Conservation (phyloP, 2,113 vertebrate genomes). For the Gorsachius goisagi region DNA sequence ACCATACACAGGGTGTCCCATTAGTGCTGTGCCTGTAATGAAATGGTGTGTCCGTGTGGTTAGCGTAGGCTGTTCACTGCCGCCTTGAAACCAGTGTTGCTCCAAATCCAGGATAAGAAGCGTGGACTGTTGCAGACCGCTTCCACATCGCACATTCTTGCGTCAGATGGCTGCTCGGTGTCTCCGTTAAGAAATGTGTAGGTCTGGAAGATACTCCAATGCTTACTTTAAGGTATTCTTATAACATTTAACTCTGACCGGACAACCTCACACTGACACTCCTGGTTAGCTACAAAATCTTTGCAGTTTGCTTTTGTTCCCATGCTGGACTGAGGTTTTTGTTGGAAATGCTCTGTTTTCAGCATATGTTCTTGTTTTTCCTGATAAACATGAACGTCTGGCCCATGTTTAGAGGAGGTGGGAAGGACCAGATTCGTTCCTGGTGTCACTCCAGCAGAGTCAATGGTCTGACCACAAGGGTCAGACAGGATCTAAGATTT, state of each 20-base stretch:
- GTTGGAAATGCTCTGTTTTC: conserved; percentile 56
- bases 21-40: not conserved
- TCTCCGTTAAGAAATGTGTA: not conserved
- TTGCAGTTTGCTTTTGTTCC: conserved; percentile 35
- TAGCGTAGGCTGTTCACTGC: accelerated
- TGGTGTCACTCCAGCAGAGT: not conserved
- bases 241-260: not conserved
- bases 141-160: not conserved
- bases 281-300: not conserved
- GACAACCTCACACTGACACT: not conserved
- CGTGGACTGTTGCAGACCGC: accelerated
- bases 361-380: conserved; percentile 76
- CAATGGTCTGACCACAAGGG: not conserved
- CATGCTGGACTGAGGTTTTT: conserved; percentile 46
- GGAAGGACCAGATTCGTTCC: conserved; percentile 22
- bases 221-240: not conserved
- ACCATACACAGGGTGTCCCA: accelerated
- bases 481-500: not conserved
- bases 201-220: not conserved
- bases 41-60: not conserved
- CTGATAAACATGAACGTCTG: conserved; percentile 58
- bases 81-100: not conserved
- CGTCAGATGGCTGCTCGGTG: not conserved
- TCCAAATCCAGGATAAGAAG: not conserved
- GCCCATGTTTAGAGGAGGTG: conserved; percentile 30